Base-by-base conservation (phyloP, 1,140 invertebrate genomes). In the Drosophila lacertosa region DNA sequence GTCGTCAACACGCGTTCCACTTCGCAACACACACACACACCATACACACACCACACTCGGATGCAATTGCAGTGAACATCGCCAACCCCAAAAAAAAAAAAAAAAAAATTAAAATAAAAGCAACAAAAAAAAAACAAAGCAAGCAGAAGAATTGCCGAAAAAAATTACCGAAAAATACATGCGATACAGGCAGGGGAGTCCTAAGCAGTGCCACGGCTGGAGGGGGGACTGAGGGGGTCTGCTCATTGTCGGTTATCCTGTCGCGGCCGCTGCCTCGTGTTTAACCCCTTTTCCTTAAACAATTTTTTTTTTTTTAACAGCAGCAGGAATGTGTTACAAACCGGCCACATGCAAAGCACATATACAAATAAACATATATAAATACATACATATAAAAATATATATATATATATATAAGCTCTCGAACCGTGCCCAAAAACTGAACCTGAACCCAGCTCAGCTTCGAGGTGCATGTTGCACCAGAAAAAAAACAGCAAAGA, bases 21-120 rank as follows among this genome's bases (percentile, higher is more conserved):
- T 84, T 84, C 80, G 86, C 66, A 80, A 84, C 81, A 73, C 81
- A 80, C 81, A 40, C 62, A 79, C 71, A 67, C 10, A 37, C 33
- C 62, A 79, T 66, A 67, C 10, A 37, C 44, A 37, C 79, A 83
- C 80, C 39, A 37, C 37, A 63, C 37, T 54, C 59, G 71, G 68
- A 76, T 84, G 80, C 82, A 86, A 88, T 77, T 88, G 81, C 81
- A 81, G 44, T 60, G 29, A 22, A 15, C 59, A 42, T 39, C 48
- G 66, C 48, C 81, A 84, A 81, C 81, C 81, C 81, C 82, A 42
- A 74, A 78, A 81, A 62, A 55, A 69, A 50, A 40, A 55, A 39
- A 22, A 47, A n/a, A 50, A 55, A 37, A 45, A 62, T 59, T 59
- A 35, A 48, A 39, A 16, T 13, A 35, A 33, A 18, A n/a, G 37